Base-by-base conservation (phyloP, 2,888 invertebrate species). In the Aporophyla lueneburgensis region DNA sequence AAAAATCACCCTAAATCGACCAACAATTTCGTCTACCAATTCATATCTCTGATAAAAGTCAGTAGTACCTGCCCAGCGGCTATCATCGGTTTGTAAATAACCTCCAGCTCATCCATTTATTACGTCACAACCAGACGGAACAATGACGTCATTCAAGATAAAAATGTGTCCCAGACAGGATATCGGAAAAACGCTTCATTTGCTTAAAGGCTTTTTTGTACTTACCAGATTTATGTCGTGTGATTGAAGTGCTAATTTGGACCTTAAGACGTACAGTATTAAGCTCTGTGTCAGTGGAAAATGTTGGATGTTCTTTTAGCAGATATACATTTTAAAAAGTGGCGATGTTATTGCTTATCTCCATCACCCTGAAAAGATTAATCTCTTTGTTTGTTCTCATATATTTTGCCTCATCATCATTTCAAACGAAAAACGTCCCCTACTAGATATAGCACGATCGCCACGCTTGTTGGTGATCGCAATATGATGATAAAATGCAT, bases 61-160 rank as follows among this genome's bases (percentile, higher is more conserved):
- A 43, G 10, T 75, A 58, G 53, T 54, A 51, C 10, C 16, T 74
- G 46, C 1, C 24, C 24, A 53, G 3, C 24, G 24, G 10, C 27
- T 61, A 6, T 27, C 10, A 21, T 74, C 0, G 19, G 46, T 56
- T 51, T 33, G 21, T 58, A 53, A 58, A 59, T 61, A 59, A 71
- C 54, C 49, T 68, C 19, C 49, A 59, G 61, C 51, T 46, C 43
- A 51, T 62, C 33, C 67, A 73, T 80, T 74, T 73, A 71, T 63
- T 65, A 68, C 63, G 76, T 83, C 84, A 80, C 56, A 65, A 49
- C 27, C 70, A 72, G 56, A 21, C 53, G 58, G 43, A 83, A 71
- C 46, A 80, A 80, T 69, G 65, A 21, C 71, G 66, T 72, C 73
- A 80, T 61, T 76, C 58, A 71, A 58, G 40, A 58, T 65, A 46